Conservation (phyloP, 2,888 invertebrate species). For the Drosophila quasianomalipes region DNA sequence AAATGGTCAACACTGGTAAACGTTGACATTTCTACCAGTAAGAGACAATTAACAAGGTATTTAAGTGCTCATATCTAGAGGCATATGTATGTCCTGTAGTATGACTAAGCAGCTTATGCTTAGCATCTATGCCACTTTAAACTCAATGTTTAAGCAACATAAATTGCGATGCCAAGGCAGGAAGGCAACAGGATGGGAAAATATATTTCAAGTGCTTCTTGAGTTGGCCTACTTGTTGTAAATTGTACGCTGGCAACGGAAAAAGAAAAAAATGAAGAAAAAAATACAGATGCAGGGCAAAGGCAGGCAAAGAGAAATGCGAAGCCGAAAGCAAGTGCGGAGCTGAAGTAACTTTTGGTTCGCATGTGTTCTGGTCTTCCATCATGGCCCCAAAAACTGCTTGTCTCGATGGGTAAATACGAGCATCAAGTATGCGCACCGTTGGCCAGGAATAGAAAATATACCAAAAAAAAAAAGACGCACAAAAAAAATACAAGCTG, state of each 20-base stretch:
- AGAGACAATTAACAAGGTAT: constrained; percentile 44
- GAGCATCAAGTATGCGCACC: constrained; percentile 75
- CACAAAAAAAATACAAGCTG: constrained; percentile 35
- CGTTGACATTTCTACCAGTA: constrained; percentile 8
- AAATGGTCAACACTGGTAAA: constrained; percentile 34
- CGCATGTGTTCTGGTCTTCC: constrained; percentile 82
- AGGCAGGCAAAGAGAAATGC: not conserved
- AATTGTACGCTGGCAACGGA: constrained; percentile 42
- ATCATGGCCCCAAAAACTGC: constrained; percentile 53
- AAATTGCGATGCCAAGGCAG: constrained; percentile 38
- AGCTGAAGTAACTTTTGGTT: constrained; percentile 63
- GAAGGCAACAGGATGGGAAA: constrained; percentile 36
- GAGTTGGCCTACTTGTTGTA: constrained; percentile 77
- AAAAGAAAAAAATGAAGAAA: not conserved
- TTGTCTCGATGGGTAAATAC: constrained; percentile 26
- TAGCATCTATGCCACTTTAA: constrained; percentile 55
- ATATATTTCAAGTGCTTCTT: constrained; percentile 74
- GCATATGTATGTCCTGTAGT: not conserved
- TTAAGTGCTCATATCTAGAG: constrained; percentile 28
- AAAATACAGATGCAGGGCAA: not conserved
- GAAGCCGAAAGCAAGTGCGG: constrained; percentile 37
- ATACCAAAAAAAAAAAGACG: not conserved
- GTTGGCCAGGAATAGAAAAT: constrained; percentile 55
- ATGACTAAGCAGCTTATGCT: constrained; percentile 57
- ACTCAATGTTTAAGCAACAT: constrained; percentile 56